Conservation (phyloP, 2,113 vertebrate genomes). For the Dissostichus mawsoni region DNA sequence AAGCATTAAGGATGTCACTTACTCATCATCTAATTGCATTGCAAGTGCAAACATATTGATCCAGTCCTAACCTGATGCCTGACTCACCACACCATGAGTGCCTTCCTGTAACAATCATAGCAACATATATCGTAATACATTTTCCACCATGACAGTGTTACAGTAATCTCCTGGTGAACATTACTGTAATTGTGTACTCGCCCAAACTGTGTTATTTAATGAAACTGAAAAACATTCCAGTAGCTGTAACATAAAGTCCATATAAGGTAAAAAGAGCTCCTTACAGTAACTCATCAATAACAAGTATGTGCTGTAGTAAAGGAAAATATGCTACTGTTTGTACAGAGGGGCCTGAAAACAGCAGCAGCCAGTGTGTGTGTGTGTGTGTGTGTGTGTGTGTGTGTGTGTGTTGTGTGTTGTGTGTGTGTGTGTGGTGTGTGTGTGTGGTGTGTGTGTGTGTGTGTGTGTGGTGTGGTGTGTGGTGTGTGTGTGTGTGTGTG, state of each 20-base stretch:
- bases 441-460: not conserved
- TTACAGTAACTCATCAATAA: conserved; percentile 25
- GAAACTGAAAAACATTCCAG: not conserved
- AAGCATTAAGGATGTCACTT: conserved; percentile 16
- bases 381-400: conserved; percentile 3
- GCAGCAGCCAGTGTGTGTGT: not conserved
- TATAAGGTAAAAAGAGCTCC: not conserved
- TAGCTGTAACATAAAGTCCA: not conserved
- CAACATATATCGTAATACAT: conserved; percentile 51
- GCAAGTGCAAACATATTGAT: conserved; percentile 28
- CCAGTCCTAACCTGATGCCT: conserved; percentile 15
- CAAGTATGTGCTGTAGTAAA: not conserved
- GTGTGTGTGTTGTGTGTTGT: conserved; percentile 32
- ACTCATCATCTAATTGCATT: conserved; percentile 26
- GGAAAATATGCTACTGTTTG: conserved; percentile 41
- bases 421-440: not conserved
- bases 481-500: conserved; percentile 5
- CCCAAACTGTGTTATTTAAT: not conserved
- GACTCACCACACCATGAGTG: conserved; percentile 21
- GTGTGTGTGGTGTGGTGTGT: not conserved
- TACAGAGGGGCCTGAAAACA: not conserved
- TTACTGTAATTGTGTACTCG: not conserved
- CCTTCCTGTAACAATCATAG: conserved; percentile 18
- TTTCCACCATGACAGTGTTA: not conserved
- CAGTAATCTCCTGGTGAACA: not conserved